phyloP scores from a whole-genome alignment of 2,888 invertebrate genomes.

The Horisme vitalbata region DNA sequence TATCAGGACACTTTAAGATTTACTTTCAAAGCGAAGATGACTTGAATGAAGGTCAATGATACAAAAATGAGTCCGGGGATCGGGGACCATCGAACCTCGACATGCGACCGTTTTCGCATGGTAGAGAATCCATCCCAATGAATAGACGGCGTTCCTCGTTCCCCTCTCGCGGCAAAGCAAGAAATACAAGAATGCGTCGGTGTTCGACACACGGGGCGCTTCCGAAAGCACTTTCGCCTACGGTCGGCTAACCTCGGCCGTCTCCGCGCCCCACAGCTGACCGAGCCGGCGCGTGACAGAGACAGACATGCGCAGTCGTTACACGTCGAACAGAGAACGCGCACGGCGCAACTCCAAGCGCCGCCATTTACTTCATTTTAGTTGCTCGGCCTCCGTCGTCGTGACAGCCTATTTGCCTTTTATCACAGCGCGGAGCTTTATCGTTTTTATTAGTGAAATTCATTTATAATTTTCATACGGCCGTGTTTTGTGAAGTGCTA shows the following conservation, averaged over 20 bases:
- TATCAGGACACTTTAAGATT: slow-evolving; percentile 1
- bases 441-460: slow-evolving; percentile 73
- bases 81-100: slow-evolving; percentile 19
- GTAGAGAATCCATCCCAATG: slow-evolving; percentile 38
- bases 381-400: slow-evolving; percentile 68
- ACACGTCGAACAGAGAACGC: slow-evolving; percentile 50
- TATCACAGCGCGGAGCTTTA: slow-evolving; percentile 57
- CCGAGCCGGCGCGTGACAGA: slow-evolving; percentile 59
- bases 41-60: slow-evolving; percentile 25
- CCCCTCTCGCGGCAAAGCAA: slow-evolving; percentile 36
- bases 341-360: slow-evolving; percentile 62
- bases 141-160: slow-evolving; percentile 37
- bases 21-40: slow-evolving; percentile 7
- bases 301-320: slow-evolving; percentile 39
- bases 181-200: slow-evolving; percentile 59
- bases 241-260: slow-evolving; percentile 65
- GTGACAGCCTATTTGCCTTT: slow-evolving; percentile 71
- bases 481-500: slow-evolving; percentile 55
- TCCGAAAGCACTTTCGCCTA: slow-evolving; percentile 76
- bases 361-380: slow-evolving; percentile 79
- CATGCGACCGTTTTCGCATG: slow-evolving; percentile 23
- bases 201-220: slow-evolving; percentile 49
- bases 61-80: slow-evolving; percentile 13
- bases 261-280: slow-evolving; percentile 79
- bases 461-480: slow-evolving; percentile 63